phyloP scores from a whole-genome alignment of 2,113 vertebrate species.

The Ahaetulla prasina region DNA sequence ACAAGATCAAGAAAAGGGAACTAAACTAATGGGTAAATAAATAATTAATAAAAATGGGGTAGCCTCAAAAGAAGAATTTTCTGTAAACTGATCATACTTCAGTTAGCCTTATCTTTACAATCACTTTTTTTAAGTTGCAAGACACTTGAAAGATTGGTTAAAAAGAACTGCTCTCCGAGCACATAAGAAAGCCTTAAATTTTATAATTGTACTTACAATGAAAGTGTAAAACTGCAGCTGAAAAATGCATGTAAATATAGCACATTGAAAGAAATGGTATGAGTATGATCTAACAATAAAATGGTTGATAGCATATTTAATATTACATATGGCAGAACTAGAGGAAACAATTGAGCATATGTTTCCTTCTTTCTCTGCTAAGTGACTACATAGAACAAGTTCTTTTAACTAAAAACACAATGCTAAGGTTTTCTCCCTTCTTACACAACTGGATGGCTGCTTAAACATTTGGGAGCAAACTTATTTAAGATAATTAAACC shows the following conservation, averaged over 20 bases:
- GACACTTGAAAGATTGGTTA: constrained; percentile 43
- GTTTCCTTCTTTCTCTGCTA: constrained; percentile 56
- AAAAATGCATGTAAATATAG: constrained; percentile 70
- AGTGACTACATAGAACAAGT: constrained; percentile 65
- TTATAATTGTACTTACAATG: constrained; percentile 46
- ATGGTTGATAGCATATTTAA: constrained; percentile 67
- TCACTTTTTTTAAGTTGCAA: constrained; percentile 46
- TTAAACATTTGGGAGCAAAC: constrained; percentile 57
- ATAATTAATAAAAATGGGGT: constrained; percentile 72
- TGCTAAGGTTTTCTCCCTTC: constrained; percentile 22
- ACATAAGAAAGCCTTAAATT: constrained; percentile 49
- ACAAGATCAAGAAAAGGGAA: constrained; percentile 48
- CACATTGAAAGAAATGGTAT: constrained; percentile 67
- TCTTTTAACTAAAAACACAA: constrained; percentile 38
- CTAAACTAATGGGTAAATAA: constrained; percentile 77
- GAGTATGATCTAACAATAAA: constrained; percentile 69
- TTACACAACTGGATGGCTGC: constrained; percentile 38
- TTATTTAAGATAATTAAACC: constrained; percentile 56
- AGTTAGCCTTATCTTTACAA: constrained; percentile 49
- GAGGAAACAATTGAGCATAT: constrained; percentile 64
- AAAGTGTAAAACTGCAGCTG: constrained; percentile 62
- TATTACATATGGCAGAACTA: constrained; percentile 71
- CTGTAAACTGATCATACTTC: constrained; percentile 62
- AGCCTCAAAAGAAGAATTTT: constrained; percentile 57
- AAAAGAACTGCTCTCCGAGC: constrained; percentile 43